Evolutionary conservation across 2,113 vertebrate species (phyloP).

Genomic region (Channa argus): DNA sequence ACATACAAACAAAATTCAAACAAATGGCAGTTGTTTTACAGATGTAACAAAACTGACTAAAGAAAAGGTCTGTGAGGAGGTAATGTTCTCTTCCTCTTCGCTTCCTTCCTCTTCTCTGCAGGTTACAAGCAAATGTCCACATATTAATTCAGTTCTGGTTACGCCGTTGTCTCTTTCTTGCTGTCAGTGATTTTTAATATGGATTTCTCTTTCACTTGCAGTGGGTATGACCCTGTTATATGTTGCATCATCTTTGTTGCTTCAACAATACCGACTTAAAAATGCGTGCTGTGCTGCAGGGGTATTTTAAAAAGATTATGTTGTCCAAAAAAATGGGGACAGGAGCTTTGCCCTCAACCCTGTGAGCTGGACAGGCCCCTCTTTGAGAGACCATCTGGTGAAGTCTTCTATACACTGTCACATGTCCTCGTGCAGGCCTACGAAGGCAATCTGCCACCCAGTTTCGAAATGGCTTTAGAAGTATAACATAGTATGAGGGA

Average conservation of each 20-base stretch:
- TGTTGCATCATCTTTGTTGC: slow-evolving; percentile 39
- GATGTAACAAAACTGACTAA: too few relatives aligned
- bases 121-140: too few relatives aligned
- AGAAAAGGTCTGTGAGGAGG: too few relatives aligned
- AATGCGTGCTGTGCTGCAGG: slow-evolving; percentile 22
- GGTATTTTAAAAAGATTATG: slow-evolving; percentile 69
- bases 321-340: slow-evolving; percentile 56
- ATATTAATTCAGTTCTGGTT: too few relatives aligned
- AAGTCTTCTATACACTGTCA: slow-evolving; percentile 59
- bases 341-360: slow-evolving; percentile 61
- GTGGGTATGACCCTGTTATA: slow-evolving; percentile 14
- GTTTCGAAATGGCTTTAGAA: slow-evolving; percentile 47
- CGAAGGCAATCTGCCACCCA: slow-evolving; percentile 56
- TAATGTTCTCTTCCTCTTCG: too few relatives aligned
- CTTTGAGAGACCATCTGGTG: slow-evolving; percentile 78
- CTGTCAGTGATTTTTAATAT: slow-evolving; percentile 7
- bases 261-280: slow-evolving; percentile 22
- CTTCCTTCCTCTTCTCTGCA: too few relatives aligned
- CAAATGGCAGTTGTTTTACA: too few relatives aligned
- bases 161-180: neutral
- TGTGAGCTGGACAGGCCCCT: slow-evolving; percentile 52
- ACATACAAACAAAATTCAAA: too few relatives aligned
- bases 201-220: neutral
- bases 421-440: slow-evolving; percentile 41
- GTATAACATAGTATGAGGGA: slow-evolving; percentile 22